Evolutionary conservation across 2,888 invertebrate genomes (phyloP).

Genomic region (Brachylomia viminalis): DNA sequence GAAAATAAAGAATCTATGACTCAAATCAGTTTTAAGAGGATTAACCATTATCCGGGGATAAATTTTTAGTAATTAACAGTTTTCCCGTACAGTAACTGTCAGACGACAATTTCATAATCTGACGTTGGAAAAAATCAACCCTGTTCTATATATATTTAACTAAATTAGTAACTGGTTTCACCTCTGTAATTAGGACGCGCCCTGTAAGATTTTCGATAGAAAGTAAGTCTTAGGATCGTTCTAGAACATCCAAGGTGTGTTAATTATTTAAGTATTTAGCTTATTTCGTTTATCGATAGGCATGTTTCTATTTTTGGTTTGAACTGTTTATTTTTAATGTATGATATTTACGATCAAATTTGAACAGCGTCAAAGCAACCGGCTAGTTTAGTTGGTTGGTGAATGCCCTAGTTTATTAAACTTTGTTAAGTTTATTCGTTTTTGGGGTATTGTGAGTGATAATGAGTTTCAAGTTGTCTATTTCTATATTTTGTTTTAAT

Average conservation of each 20-base stretch:
- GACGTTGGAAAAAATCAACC: not conserved
- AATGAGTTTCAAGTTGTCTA: not conserved
- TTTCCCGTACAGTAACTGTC: not conserved
- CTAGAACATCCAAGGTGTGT: not conserved
- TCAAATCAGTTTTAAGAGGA: too few species aligned
- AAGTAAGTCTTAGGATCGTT: not conserved
- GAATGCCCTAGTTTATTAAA: not conserved
- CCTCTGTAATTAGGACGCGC: not conserved
- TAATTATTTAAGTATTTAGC: not conserved
- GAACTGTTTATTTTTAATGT: too few species aligned
- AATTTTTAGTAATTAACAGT: not conserved
- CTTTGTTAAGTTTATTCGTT: not conserved
- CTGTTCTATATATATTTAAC: not conserved
- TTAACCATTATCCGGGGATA: not conserved
- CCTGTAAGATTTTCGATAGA: not conserved
- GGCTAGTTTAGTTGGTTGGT: not conserved
- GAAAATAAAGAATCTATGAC: too few species aligned
- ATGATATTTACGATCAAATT: not conserved
- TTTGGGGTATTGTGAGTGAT: not conserved
- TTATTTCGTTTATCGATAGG: not conserved
- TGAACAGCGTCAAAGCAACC: not conserved
- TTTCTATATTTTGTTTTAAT: not conserved
- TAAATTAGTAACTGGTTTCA: not conserved
- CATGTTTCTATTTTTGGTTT: not conserved
- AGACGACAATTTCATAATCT: too few species aligned